Base-by-base conservation (phyloP, 2,113 vertebrate genomes). In the Steatornis caripensis region DNA sequence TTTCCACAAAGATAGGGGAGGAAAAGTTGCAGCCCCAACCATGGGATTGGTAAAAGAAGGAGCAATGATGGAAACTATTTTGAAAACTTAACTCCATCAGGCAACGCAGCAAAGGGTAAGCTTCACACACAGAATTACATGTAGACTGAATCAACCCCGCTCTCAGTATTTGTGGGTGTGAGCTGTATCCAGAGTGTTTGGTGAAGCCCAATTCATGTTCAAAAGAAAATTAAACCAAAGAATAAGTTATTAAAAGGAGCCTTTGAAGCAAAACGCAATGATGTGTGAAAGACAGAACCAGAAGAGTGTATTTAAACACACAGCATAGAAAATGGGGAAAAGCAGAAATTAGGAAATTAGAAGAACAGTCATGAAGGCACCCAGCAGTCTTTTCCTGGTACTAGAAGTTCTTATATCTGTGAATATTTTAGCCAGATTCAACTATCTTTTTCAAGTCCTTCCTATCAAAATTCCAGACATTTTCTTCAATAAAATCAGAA, bases 231-330 rank as follows among this genome's bases (percentile, higher is more conserved):
- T 87, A 97, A 98, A 97, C 92, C 93, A 95, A 97, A 97, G 95
- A 95, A 92, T 97, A 95, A 96, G 97, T 98, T 98, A 97, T 97
- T 98, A 97, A 98, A 98, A 97, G 91, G 90, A 97, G 94, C 58
- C 97, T 98, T 98, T 98, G 98, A 98, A 98, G 97, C 87, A 85
- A 96, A 96, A 97, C 97, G 97, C 87, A 94, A 96, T 97, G 98
- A 98, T 97, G 97, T 98, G 98, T 98, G 97, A 98, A 98, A 97
- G 97, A 97, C 93, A 96, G 65, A 97, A 94, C 90, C 84, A 97
- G 96, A 97, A 97, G 97, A 97, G 95, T 97, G 97, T 98, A 97
- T 98, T 98, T 98, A 97, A 98, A 98, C 95, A 96, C 94, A 96
- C 94, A 97, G 94, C 57, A 83, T 76, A 96, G 96, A 86, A 94